phyloP scores from a whole-genome alignment of 2,888 invertebrate species.

The Microctonus aethiopoides region DNA sequence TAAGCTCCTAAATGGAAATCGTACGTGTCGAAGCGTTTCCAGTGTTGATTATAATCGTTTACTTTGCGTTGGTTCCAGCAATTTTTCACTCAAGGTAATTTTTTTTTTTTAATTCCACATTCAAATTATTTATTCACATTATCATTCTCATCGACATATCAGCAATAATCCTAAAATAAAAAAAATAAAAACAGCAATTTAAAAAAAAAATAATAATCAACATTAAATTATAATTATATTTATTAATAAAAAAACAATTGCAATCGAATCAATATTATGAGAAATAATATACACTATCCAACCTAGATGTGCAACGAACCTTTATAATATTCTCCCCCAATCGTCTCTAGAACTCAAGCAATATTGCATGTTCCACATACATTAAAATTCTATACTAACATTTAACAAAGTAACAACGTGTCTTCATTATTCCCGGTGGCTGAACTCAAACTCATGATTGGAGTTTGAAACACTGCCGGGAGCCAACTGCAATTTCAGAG shows the following conservation, averaged over 20 bases:
- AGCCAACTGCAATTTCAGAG: not conserved
- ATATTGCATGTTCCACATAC: constrained; percentile 70
- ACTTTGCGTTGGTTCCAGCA: constrained; percentile 60
- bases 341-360: not conserved
- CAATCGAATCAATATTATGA: constrained; percentile 8
- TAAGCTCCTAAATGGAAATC: constrained; percentile 72
- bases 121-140: not conserved
- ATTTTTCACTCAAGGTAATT: constrained; percentile 64
- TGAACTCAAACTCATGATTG: constrained; percentile 33
- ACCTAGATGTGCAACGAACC: constrained; percentile 17
- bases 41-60: constrained; percentile 62
- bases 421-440: constrained; percentile 70
- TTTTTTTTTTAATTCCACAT: constrained; percentile 12
- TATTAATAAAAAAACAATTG: too few relatives aligned
- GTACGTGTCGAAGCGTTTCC: constrained; percentile 62
- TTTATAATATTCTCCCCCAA: constrained; percentile 9
- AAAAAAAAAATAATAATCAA: not conserved
- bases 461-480: constrained; percentile 6
- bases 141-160: not conserved
- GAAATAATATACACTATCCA: constrained; percentile 5
- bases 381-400: constrained; percentile 73
- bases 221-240: not conserved
- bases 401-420: constrained; percentile 74
- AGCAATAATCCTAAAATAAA: not conserved
- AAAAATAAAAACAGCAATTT: not conserved